Evolutionary conservation across 2,797 vertebrate genomes (phyloP).

Genomic region (Meriones psammophilus): DNA sequence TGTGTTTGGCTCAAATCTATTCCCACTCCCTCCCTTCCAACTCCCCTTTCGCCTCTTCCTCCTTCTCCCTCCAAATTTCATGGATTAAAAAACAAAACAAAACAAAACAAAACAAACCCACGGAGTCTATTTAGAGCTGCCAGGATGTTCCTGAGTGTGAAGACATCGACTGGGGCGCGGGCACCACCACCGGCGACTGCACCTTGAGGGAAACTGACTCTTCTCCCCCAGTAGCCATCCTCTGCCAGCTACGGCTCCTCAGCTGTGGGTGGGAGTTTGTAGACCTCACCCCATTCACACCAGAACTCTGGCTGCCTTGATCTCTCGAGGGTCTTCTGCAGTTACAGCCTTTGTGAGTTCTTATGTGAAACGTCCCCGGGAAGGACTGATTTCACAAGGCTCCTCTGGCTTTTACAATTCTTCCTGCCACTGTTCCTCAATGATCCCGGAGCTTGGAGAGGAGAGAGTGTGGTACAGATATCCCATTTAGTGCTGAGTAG

Average conservation of each 20-base stretch:
- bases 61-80: neutral
- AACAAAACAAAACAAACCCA: too few species aligned
- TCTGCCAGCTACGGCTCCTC: neutral
- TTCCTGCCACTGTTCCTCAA: neutral
- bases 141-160: neutral
- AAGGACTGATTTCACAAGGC: neutral
- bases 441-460: neutral
- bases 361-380: neutral
- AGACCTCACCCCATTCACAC: too few species aligned
- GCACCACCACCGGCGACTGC: neutral
- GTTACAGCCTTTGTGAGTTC: neutral
- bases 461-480: neutral
- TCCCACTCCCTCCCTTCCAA: neutral
- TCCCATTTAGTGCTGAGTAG: neutral
- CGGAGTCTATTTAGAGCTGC: neutral
- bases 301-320: neutral
- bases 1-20: neutral
- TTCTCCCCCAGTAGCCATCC: too few species aligned
- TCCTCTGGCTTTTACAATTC: neutral
- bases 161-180: neutral
- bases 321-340: neutral
- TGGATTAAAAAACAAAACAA: neutral
- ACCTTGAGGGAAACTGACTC: neutral
- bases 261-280: neutral
- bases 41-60: neutral